Evolutionary conservation across 2,113 vertebrate species (phyloP).

Genomic region (Pluvianellus socialis): DNA sequence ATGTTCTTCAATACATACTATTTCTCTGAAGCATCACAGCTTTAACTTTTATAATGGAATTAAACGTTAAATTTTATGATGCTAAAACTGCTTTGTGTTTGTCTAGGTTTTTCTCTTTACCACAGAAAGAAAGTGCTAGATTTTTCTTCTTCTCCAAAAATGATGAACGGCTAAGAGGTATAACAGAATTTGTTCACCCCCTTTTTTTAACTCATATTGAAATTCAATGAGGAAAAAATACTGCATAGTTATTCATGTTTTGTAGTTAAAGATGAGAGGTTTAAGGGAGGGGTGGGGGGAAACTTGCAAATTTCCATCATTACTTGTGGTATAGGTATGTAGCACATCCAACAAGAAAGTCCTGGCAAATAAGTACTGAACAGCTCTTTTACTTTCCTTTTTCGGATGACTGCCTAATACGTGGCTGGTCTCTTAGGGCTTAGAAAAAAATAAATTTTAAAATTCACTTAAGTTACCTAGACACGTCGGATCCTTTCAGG

Average conservation of each 20-base stretch:
- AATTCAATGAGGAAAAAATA: background rate
- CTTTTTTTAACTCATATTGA: background rate
- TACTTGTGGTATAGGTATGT: background rate
- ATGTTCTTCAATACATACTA: background rate
- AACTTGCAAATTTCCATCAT: background rate
- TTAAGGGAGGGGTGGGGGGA: too few species aligned
- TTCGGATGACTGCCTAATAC: background rate
- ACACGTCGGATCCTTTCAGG: background rate
- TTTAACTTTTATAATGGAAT: background rate
- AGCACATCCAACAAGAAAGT: background rate
- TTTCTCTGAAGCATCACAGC: background rate
- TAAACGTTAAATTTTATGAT: background rate
- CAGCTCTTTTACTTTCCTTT: background rate
- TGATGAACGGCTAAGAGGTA: conserved; percentile 85
- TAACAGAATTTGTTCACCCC: background rate
- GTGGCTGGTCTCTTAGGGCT: background rate
- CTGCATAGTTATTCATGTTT: background rate
- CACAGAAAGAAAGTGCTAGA: conserved; percentile 30
- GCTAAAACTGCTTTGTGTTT: background rate
- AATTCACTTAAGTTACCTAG: background rate
- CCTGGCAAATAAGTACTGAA: background rate
- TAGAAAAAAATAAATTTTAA: background rate
- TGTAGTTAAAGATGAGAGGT: background rate
- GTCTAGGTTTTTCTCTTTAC: conserved; percentile 61
- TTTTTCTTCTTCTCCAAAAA: conserved; percentile 86